Conservation (phyloP, 2,113 vertebrate genomes). For the Syrmaticus mikado region DNA sequence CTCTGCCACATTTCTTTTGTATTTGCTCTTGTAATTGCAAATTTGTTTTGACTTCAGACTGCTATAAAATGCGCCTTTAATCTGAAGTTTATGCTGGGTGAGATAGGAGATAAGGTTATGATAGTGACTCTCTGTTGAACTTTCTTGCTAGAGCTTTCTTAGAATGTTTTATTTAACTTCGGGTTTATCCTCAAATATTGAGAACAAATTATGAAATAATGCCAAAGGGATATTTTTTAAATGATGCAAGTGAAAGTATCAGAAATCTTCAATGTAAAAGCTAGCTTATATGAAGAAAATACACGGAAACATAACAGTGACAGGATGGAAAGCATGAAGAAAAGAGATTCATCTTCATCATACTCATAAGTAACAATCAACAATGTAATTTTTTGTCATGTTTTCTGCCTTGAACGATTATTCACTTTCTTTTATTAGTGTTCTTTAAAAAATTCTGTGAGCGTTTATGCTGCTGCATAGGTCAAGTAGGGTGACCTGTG, state of each 20-base stretch:
- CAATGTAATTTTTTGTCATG: neutral
- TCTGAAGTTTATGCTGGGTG: neutral
- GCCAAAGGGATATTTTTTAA: neutral
- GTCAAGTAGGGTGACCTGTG: neutral
- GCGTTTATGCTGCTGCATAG: neutral
- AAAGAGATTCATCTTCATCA: neutral
- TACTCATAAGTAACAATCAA: neutral
- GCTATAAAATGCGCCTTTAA: neutral
- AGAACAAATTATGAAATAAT: neutral
- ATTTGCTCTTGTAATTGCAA: neutral
- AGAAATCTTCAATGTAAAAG: neutral
- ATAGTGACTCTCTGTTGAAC: neutral
- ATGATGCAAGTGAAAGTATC: neutral
- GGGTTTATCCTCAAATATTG: neutral
- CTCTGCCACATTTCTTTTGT: neutral
- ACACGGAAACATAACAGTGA: neutral
- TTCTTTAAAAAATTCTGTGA: neutral
- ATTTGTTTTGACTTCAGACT: neutral
- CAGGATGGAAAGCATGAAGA: neutral
- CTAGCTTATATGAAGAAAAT: neutral
- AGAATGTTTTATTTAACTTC: neutral
- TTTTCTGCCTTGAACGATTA: neutral
- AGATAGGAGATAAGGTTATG: neutral
- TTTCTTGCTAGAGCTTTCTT: neutral
- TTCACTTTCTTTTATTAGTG: neutral